phyloP scores from a whole-genome alignment of 1,140 invertebrate genomes.

The Trigoniulus corallinus region DNA sequence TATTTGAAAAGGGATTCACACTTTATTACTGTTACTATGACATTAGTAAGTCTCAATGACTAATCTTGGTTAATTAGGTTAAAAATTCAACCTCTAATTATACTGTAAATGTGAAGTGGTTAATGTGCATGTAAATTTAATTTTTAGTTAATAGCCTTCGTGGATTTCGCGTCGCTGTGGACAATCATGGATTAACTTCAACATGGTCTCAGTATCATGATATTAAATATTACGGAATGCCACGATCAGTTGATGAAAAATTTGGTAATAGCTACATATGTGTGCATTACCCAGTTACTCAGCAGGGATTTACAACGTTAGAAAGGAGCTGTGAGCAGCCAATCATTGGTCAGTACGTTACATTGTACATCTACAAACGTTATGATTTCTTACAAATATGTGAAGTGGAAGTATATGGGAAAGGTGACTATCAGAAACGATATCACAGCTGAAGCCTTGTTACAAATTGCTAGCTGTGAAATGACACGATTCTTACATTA shows the following conservation, averaged over 20 bases:
- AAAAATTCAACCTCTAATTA: too few species aligned
- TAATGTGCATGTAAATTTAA: background rate
- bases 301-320: constrained; percentile 9
- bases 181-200: constrained; percentile 12
- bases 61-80: too few species aligned
- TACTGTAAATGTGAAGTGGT: too few species aligned
- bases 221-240: constrained; percentile 15
- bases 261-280: constrained; percentile 16
- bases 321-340: constrained; percentile 16
- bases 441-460: background rate
- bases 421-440: constrained; percentile 7
- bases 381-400: constrained; percentile 16
- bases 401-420: constrained; percentile 17
- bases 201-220: constrained; percentile 14
- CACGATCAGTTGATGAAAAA: constrained; percentile 11
- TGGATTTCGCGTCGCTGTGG: constrained; percentile 16
- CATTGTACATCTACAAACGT: constrained; percentile 15
- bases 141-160: constrained; percentile 14
- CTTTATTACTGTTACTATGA: constrained; percentile 21
- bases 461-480: background rate
- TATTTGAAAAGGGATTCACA: constrained; percentile 17
- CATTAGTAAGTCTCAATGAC: constrained; percentile 15
- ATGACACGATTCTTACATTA: background rate
- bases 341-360: constrained; percentile 16
- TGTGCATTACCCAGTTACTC: constrained; percentile 13